A percentile compares a stretch with the other conserved stretches of the same genome.
These are phyloP conservation scores for Lithobates pipiens DNA, from an alignment of 2,797 vertebrate genomes.

Conservation along the genomic window DNA sequence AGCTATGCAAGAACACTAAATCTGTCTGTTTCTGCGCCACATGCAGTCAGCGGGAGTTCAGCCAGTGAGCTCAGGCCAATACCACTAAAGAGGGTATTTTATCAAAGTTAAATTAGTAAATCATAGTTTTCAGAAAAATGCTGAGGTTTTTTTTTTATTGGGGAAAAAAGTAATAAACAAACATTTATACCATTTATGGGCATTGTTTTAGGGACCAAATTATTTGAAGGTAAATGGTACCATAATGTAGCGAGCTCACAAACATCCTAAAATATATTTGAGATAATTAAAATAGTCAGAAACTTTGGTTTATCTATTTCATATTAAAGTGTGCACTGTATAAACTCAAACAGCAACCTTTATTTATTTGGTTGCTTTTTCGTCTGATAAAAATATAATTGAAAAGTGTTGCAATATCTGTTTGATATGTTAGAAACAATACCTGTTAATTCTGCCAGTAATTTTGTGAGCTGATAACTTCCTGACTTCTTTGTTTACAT, in stretches of 20 bases:
- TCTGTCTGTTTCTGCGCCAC: conserved; percentile 73
- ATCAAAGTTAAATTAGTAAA: neutral
- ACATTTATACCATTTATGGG: neutral
- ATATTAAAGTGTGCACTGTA: no score
- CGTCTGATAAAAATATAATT: no score
- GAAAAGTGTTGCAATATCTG: no score
- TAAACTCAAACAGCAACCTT: no score
- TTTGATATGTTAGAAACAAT: no score
- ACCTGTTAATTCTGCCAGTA: no score
- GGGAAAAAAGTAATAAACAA: neutral
- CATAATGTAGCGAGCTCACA: neutral
- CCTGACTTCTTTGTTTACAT: no score
- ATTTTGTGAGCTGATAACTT: no score
- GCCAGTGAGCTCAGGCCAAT: conserved; percentile 69
- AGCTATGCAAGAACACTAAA: conserved; percentile 72
- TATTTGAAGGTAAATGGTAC: neutral
- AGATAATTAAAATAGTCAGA: no score
- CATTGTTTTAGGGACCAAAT: neutral
- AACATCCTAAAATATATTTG: neutral
- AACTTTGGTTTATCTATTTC: no score
- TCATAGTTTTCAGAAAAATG: neutral
- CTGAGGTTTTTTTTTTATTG: neutral
- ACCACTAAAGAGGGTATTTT: neutral
- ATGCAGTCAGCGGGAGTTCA: conserved; percentile 78
- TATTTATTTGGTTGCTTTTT: no score